phyloP scores from a whole-genome alignment of 2,888 invertebrate genomes.

The Oxycera nigricornis region DNA sequence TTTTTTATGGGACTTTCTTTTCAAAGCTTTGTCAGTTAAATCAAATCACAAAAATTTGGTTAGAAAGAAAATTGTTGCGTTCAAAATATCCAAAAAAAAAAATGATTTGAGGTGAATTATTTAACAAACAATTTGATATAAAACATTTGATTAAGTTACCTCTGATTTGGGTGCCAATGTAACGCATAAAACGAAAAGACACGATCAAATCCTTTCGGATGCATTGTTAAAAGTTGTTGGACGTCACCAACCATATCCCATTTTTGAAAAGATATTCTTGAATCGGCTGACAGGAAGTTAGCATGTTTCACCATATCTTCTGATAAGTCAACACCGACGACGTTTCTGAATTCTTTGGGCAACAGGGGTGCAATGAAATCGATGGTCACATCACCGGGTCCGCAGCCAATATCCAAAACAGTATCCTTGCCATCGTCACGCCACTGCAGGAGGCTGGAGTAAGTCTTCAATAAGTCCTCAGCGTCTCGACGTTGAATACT shows the following conservation, averaged over 20 bases:
- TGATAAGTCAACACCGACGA: conserved; percentile 75
- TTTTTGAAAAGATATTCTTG: conserved; percentile 62
- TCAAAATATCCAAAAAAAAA: too few relatives aligned
- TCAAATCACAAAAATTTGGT: too few relatives aligned
- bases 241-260: conserved; percentile 67
- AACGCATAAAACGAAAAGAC: conserved; percentile 79
- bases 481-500: conserved; percentile 73
- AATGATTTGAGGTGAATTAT: too few relatives aligned
- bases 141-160: too few relatives aligned
- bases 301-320: conserved; percentile 75
- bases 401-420: conserved; percentile 77
- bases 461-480: conserved; percentile 70
- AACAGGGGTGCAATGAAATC: conserved; percentile 70
- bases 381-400: conserved; percentile 74
- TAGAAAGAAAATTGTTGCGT: too few relatives aligned
- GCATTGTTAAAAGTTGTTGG: conserved; percentile 53
- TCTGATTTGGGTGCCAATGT: conserved; percentile 79
- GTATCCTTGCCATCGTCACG: conserved; percentile 62
- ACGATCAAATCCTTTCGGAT: conserved; percentile 68
- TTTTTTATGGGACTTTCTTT: too few relatives aligned
- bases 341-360: conserved; percentile 63
- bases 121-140: too few relatives aligned
- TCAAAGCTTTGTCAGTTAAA: too few relatives aligned
- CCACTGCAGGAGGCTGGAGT: conserved; percentile 67
- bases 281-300: conserved; percentile 63